Conservation (phyloP, 2,113 vertebrate species). For the Oncorhynchus mykiss region DNA sequence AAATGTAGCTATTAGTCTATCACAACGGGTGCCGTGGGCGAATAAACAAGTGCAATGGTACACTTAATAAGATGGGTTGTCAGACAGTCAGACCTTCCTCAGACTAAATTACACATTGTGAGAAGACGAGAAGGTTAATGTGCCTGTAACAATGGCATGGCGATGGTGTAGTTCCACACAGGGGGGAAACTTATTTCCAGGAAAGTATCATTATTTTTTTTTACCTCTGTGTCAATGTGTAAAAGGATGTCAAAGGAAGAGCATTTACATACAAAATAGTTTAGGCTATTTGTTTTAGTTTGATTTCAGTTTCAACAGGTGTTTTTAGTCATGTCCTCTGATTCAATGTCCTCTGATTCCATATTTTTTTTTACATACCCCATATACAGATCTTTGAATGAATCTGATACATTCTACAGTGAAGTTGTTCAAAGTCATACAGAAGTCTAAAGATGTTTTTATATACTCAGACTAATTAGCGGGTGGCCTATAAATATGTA, state of each 20-base stretch:
- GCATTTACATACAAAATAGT: neutral
- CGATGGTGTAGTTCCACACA: slow-evolving; percentile 10
- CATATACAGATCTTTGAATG: too few relatives aligned
- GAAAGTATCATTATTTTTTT: neutral
- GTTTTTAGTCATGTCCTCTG: too few relatives aligned
- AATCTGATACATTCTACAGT: too few relatives aligned
- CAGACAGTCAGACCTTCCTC: slow-evolving; percentile 36
- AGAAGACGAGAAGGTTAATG: slow-evolving; percentile 23
- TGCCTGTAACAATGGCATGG: slow-evolving; percentile 36
- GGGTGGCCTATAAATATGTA: too few relatives aligned
- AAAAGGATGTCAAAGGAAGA: neutral
- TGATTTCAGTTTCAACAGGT: too few relatives aligned
- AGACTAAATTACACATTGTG: slow-evolving; percentile 32
- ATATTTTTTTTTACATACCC: too few relatives aligned
- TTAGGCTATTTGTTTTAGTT: too few relatives aligned
- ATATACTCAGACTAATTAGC: too few relatives aligned
- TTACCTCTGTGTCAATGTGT: neutral
- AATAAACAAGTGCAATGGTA: slow-evolving; percentile 54
- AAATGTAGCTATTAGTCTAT: slow-evolving; percentile 53
- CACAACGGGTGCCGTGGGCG: slow-evolving; percentile 38
- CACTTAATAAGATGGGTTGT: slow-evolving; percentile 57
- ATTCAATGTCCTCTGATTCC: too few relatives aligned
- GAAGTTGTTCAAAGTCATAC: too few relatives aligned
- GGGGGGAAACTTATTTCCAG: neutral
- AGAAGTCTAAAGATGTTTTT: too few relatives aligned